Evolutionary conservation across 2,113 vertebrate species (phyloP).

Genomic region (Centropristis striata): DNA sequence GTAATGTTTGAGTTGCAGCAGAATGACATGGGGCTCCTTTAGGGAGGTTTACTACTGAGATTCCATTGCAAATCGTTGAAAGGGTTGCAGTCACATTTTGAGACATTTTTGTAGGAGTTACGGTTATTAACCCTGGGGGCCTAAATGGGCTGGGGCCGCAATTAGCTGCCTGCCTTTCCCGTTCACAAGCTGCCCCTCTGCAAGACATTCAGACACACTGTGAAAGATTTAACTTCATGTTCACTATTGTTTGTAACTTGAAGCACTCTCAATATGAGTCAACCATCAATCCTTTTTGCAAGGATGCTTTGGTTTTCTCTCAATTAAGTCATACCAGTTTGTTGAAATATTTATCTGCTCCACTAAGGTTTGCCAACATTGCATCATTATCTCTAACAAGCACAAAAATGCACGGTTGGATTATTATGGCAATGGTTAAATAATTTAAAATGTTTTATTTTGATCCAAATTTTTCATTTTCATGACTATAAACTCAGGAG

Average conservation of each 20-base stretch:
- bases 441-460: background rate
- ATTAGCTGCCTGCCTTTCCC: no score
- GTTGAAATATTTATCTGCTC: constrained; percentile 17
- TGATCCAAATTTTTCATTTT: background rate
- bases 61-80: no score
- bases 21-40: no score
- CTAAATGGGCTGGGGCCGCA: no score
- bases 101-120: no score
- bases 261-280: background rate
- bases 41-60: no score
- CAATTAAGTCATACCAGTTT: background rate
- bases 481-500: background rate
- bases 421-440: background rate
- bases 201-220: background rate
- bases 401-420: background rate
- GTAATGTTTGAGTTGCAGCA: no score
- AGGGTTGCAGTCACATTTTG: no score
- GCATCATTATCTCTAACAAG: background rate
- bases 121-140: no score
- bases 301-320: background rate
- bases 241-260: background rate
- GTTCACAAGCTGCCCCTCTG: background rate
- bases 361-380: background rate
- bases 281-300: background rate
- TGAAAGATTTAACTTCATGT: background rate